phyloP scores from a whole-genome alignment of 2,888 invertebrate species.

The Hydrotaea diabolus region DNA sequence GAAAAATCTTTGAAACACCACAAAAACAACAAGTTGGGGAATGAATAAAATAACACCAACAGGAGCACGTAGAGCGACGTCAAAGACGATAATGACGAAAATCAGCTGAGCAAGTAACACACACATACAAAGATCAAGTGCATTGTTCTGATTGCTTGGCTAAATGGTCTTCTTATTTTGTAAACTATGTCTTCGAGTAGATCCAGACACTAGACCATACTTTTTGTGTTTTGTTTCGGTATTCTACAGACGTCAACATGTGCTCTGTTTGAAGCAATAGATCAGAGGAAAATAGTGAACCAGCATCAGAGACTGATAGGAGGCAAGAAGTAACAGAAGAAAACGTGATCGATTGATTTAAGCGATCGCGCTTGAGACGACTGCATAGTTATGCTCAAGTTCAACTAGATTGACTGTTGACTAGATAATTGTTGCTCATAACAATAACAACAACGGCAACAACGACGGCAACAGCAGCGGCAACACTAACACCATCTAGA shows the following conservation, averaged over 20 bases:
- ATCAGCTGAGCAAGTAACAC: background rate
- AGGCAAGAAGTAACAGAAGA: slow-evolving; percentile 15
- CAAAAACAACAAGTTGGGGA: slow-evolving; percentile 35
- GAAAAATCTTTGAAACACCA: slow-evolving; percentile 62
- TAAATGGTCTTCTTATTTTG: slow-evolving; percentile 62
- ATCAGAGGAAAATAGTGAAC: slow-evolving; percentile 13
- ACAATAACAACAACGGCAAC: slow-evolving; percentile 47
- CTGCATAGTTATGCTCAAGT: slow-evolving; percentile 73
- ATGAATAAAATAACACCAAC: slow-evolving; percentile 67
- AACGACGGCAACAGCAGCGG: slow-evolving; percentile 28
- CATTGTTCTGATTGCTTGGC: slow-evolving; percentile 40
- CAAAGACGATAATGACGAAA: slow-evolving; percentile 24
- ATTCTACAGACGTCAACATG: slow-evolving; percentile 24
- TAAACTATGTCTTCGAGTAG: slow-evolving; percentile 35
- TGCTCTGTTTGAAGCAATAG: background rate
- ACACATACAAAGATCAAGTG: background rate
- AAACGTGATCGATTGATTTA: slow-evolving; percentile 80
- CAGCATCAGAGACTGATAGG: slow-evolving; percentile 3
- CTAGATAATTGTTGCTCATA: slow-evolving; percentile 78
- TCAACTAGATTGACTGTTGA: slow-evolving; percentile 79
- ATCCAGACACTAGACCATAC: background rate
- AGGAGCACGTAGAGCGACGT: slow-evolving; percentile 67
- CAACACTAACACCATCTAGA: slow-evolving; percentile 70
- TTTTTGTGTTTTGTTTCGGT: slow-evolving; percentile 22
- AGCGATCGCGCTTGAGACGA: slow-evolving; percentile 72